Evolutionary conservation across 2,113 vertebrate genomes (phyloP).

Genomic region (Toxotes chatareus): DNA sequence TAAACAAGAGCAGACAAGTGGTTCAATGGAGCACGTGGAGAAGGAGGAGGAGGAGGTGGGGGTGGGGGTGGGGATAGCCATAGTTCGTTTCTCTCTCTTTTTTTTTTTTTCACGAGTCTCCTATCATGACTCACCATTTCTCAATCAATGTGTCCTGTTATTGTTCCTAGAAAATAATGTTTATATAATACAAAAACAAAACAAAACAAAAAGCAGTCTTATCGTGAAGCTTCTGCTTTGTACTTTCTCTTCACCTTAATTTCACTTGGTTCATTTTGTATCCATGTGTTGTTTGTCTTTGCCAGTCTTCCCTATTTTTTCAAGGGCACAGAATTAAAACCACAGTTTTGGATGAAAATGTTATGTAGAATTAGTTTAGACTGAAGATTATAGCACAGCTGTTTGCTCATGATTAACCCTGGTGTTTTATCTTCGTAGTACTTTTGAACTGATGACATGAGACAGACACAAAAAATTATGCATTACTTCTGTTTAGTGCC

Average conservation of each 20-base stretch:
- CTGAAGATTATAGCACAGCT: background rate
- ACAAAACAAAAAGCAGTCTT: no score
- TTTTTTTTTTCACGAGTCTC: background rate
- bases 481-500: no score
- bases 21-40: constrained; percentile 63
- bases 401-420: no score
- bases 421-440: background rate
- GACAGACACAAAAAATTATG: background rate
- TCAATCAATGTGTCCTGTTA: constrained; percentile 28
- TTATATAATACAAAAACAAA: background rate
- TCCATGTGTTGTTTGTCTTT: background rate
- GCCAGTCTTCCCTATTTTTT: background rate
- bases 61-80: background rate
- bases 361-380: background rate
- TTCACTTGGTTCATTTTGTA: background rate
- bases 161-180: constrained; percentile 8
- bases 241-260: background rate
- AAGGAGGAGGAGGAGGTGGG: constrained; percentile 26
- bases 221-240: background rate
- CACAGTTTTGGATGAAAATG: background rate
- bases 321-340: no score
- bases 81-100: background rate
- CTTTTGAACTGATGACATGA: background rate
- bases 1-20: constrained; percentile 79
- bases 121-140: constrained; percentile 32